phyloP scores from a whole-genome alignment of 1,140 invertebrate species.

The Asobara japonica region DNA sequence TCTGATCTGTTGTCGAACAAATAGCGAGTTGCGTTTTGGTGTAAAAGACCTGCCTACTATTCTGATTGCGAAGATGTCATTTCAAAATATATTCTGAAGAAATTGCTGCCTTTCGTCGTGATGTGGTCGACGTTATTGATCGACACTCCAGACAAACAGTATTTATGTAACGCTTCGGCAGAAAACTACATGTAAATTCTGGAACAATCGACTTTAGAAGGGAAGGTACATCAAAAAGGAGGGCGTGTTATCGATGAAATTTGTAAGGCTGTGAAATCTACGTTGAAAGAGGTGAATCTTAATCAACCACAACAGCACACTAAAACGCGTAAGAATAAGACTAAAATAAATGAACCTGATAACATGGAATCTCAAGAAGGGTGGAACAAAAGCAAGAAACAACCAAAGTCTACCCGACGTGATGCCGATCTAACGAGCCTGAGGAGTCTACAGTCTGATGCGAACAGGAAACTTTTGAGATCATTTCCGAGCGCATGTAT shows the following conservation, averaged over 20 bases:
- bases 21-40: too few species aligned
- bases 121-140: background rate
- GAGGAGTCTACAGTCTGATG: too few species aligned
- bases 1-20: too few species aligned
- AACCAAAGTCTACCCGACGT: too few species aligned
- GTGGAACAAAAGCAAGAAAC: too few species aligned
- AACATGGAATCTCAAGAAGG: too few species aligned
- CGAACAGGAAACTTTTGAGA: too few species aligned
- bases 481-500: too few species aligned
- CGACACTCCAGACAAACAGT: background rate
- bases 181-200: background rate
- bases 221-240: background rate
- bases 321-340: background rate
- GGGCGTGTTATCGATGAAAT: background rate
- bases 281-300: background rate
- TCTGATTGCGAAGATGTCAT: background rate
- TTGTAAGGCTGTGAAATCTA: background rate
- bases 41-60: too few species aligned
- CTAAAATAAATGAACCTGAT: too few species aligned
- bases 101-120: background rate
- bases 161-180: background rate
- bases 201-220: background rate
- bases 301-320: background rate
- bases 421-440: too few species aligned
- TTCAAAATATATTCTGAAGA: background rate